phyloP scores from a whole-genome alignment of 2,797 vertebrate genomes.

The Syngnathus rostellatus region DNA sequence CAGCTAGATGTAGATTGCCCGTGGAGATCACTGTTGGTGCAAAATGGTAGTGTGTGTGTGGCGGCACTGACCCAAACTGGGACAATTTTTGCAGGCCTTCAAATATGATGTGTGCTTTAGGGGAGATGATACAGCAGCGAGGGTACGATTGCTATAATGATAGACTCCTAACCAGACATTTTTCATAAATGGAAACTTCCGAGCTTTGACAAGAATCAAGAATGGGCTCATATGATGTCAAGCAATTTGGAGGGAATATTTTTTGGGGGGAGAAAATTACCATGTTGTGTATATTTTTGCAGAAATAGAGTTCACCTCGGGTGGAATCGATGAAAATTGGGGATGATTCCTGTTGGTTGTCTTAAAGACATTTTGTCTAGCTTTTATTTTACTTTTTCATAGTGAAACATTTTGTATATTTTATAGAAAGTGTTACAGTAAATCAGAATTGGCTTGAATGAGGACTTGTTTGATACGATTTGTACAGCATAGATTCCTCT shows the following conservation, averaged over 20 bases:
- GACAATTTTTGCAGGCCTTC: conserved; percentile 30
- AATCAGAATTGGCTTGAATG: no score
- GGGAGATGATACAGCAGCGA: conserved; percentile 59
- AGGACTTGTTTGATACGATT: background rate
- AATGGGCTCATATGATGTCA: conserved; percentile 19
- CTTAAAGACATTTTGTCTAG: conserved; percentile 20
- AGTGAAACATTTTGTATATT: conserved; percentile 16
- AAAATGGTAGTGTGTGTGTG: conserved; percentile 64
- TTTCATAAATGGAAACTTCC: conserved; percentile 64
- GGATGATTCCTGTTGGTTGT: conserved; percentile 19
- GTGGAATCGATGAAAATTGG: conserved; percentile 28
- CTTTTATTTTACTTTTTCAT: background rate
- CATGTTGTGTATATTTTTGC: conserved; percentile 38
- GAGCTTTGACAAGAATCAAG: conserved; percentile 39
- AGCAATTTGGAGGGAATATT: conserved; percentile 55
- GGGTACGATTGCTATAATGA: conserved; percentile 66
- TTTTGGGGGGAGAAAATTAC: conserved; percentile 37
- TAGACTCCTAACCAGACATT: conserved; percentile 65
- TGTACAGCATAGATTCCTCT: background rate
- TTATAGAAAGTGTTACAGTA: no score
- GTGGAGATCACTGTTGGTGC: conserved; percentile 60
- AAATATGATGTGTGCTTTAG: conserved; percentile 48
- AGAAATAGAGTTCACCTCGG: conserved; percentile 54
- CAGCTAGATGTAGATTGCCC: conserved; percentile 69
- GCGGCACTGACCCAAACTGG: conserved; percentile 33